Base-by-base conservation (phyloP, 2,888 invertebrate species). In the Caenorhabditis sp. region DNA sequence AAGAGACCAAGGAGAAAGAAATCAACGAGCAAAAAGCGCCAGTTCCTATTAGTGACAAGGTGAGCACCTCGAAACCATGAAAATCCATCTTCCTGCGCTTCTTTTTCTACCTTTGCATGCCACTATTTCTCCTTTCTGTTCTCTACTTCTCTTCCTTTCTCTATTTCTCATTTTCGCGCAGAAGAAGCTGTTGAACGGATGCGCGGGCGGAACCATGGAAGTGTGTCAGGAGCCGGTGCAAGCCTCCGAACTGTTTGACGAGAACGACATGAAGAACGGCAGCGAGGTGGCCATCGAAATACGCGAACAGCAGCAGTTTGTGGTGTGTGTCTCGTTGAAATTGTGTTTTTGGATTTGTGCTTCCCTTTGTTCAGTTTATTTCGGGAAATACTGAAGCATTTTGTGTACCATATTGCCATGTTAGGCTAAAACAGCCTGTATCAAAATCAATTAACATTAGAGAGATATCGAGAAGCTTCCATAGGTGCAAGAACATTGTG, bases 281-380 rank as follows among this genome's bases (percentile, higher is more conserved):
- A 56, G 17, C 7, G 73, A 73, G 32, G 63, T 65, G 5, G 9
- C 45, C 7, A 59, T 58, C 3, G 73, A 65, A 56, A 48, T 46
- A 30, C 55, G 55, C 37, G 71, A 71, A 37, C 71, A 61, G 46
- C 37, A 71, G 24, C 70, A 61, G 27, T 48, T 71, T 56, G 61
- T 71, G 71, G 71, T 70, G 59, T 70, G 71, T 62, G 7, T 24
- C n/a, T 52, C 8, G 1, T 35, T 50, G 41, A 9, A 13, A 7
- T 20, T 20, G 11, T 39, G 37, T 62, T 62, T 48, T 32, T 7
- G 27, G n/a, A 20, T 26, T 24, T 22, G 26, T 15, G 2, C 24
- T 26, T 37, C 37, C 45, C 26, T 27, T n/a, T 48, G 7, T 13
- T 22, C 17, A 46, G 20, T n/a, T 32, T 32, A 7, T 13, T 26